Evolutionary conservation across 2,888 invertebrate species (phyloP), one percentile per base, ranked within the genome.

Genomic region (Eupelmus urozonus): DNA sequence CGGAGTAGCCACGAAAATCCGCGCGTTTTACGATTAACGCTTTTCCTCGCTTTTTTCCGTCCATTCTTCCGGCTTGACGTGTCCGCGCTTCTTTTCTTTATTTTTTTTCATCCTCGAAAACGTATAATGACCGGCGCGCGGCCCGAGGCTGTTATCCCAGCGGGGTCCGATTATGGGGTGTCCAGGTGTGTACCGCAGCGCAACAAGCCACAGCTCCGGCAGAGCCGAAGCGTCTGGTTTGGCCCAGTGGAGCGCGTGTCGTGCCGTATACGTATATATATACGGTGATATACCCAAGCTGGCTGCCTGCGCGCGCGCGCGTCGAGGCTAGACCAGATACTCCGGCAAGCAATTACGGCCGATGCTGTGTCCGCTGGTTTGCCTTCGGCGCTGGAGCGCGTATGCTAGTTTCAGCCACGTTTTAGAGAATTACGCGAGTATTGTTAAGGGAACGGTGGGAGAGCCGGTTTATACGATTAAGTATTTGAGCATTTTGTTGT

Each of bases 241-340:
- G 87, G 86, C 82, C 84, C 86, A 87, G 81, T 87, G 88, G 86
- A 87, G 88, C 88, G 87, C 84, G 83, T 79, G 84, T 80, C 70
- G 73, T n/a, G n/a, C n/a, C n/a, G n/a, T 34, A 34, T 34, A 34
- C 9, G 34, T 34, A 34, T 34, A 34, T 34, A 34, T 34, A 9
- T 34, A 34, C 34, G 34, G 9, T 34, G 34, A 34, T 34, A 34
- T 34, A n/a, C n/a, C n/a, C n/a, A n/a, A n/a, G n/a, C n/a, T n/a
- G n/a, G n/a, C n/a, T n/a, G n/a, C n/a, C n/a, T n/a, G n/a, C 34
- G 34, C 3, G 5, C 9, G 34, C 9, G 34, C 34, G 34, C 34
- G 5, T 5, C 34, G 3, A 34, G 34, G 9, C 34, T 34, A 34
- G 34, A 34, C 34, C 34, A 34, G 34, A 34, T 20, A 20, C 23